A percentile compares a stretch with the other conserved stretches of the same genome.
Evolutionary conservation across 1,140 invertebrate genomes (phyloP).

Genomic region (Papilio aristodemus): DNA sequence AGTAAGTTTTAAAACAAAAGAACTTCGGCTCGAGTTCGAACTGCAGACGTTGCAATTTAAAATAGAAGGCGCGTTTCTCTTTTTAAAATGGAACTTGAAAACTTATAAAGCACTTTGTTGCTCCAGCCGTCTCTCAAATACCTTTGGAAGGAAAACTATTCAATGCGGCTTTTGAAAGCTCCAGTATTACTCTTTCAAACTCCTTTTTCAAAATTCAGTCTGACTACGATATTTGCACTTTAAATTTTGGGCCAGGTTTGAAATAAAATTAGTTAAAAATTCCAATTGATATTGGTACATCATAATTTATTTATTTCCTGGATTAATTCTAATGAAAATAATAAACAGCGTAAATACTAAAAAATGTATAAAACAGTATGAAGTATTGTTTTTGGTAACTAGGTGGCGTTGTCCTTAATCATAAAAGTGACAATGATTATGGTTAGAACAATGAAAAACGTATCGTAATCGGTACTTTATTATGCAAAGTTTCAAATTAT

Average conservation of each 20-base stretch:
- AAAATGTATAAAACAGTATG: too few relatives aligned
- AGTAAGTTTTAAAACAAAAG: slow-evolving; percentile 13
- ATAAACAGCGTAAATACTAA: too few relatives aligned
- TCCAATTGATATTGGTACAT: neutral
- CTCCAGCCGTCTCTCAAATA: slow-evolving; percentile 28
- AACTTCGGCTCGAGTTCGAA: slow-evolving; percentile 2
- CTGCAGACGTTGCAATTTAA: slow-evolving; percentile 32
- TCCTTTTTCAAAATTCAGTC: neutral
- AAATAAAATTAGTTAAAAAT: neutral
- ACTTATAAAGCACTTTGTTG: slow-evolving; percentile 32
- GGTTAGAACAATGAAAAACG: too few relatives aligned
- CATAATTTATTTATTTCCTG: neutral
- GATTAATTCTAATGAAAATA: too few relatives aligned
- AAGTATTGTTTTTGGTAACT: too few relatives aligned
- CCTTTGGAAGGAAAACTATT: slow-evolving; percentile 15
- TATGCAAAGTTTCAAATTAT: too few relatives aligned
- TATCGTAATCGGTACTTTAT: too few relatives aligned
- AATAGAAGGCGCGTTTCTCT: slow-evolving; percentile 28
- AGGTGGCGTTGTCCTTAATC: too few relatives aligned
- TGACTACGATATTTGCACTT: neutral
- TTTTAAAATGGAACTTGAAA: slow-evolving; percentile 31
- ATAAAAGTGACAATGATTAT: too few relatives aligned
- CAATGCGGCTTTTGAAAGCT: slow-evolving; percentile 23
- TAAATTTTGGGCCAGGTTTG: too few relatives aligned
- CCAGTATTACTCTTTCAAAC: slow-evolving; percentile 3